Conservation (phyloP, 2,113 vertebrate species). For the Columba janthina region DNA sequence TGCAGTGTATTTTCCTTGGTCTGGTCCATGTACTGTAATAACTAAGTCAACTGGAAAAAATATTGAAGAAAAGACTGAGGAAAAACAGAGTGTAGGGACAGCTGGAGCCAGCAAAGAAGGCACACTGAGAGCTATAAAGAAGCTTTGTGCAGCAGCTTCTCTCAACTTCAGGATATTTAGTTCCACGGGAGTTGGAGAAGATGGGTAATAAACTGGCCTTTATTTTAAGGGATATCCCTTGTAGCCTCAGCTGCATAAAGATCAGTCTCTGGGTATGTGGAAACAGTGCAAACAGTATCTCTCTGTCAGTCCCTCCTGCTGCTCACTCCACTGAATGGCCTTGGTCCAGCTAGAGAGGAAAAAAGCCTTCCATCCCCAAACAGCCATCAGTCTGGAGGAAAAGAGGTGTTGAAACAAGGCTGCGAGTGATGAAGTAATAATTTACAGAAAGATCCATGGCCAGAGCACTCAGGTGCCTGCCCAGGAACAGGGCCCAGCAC, state of each 20-base stretch:
- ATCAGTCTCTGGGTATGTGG: conserved; percentile 37
- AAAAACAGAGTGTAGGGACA: conserved; percentile 63
- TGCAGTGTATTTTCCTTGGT: conserved; percentile 55
- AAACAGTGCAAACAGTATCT: conserved; percentile 48
- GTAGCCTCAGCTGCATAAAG: conserved; percentile 69
- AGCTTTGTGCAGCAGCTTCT: conserved; percentile 68
- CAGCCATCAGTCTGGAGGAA: conserved; percentile 24
- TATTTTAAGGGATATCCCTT: conserved; percentile 68
- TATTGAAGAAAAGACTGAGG: conserved; percentile 69
- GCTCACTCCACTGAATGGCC: background rate
- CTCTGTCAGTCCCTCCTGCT: conserved; percentile 24
- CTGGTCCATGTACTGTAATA: conserved; percentile 63
- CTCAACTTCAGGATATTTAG: conserved; percentile 60
- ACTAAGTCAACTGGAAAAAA: conserved; percentile 75
- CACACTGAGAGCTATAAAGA: conserved; percentile 68
- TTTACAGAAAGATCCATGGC: conserved; percentile 29
- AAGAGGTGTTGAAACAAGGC: conserved; percentile 55
- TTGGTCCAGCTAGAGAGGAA: conserved; percentile 29
- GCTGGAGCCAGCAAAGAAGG: conserved; percentile 73
- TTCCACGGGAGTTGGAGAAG: conserved; percentile 61
- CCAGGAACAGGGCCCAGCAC: background rate
- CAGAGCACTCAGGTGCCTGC: conserved; percentile 26
- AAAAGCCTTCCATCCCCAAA: conserved; percentile 48
- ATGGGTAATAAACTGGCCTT: conserved; percentile 70
- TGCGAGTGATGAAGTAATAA: conserved; percentile 49